These are phyloP conservation scores for Saturnia pavonia DNA, from an alignment of 2,888 invertebrate species.

Conservation along the genomic window DNA sequence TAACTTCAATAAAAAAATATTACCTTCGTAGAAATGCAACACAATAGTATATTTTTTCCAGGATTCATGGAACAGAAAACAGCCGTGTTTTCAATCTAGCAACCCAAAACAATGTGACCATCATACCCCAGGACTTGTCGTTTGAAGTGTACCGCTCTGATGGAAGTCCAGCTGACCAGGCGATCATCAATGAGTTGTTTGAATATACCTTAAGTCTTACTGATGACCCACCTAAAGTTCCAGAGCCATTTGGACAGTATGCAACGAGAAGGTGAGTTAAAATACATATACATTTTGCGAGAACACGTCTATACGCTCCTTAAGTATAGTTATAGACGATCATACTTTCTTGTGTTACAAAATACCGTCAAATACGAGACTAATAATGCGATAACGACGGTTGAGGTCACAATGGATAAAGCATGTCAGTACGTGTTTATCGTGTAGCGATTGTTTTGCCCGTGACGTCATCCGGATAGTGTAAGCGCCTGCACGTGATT, in stretches of 20 bases:
- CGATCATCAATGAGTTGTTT: slow-evolving; percentile 43
- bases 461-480: too few species aligned
- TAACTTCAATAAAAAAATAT: too few species aligned
- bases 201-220: slow-evolving; percentile 33
- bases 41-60: slow-evolving; percentile 21
- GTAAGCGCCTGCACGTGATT: too few species aligned
- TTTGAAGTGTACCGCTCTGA: slow-evolving; percentile 47
- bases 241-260: slow-evolving; percentile 49
- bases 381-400: too few species aligned
- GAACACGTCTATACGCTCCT: too few species aligned
- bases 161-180: slow-evolving; percentile 32
- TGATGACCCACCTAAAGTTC: slow-evolving; percentile 38
- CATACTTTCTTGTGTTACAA: too few species aligned
- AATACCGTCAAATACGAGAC: too few species aligned
- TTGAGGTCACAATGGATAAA: too few species aligned
- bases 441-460: too few species aligned
- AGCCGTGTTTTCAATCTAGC: slow-evolving; percentile 52
- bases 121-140: slow-evolving; percentile 44
- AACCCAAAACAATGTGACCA: slow-evolving; percentile 42
- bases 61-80: slow-evolving; percentile 46
- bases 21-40: too few species aligned
- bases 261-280: slow-evolving; percentile 48
- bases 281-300: not conserved
- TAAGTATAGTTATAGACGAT: too few species aligned
- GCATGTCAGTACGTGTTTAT: too few species aligned